Evolutionary conservation across 2,888 invertebrate species (phyloP), one percentile per base, ranked within the genome.

Genomic region (Odontocerum albicorne): DNA sequence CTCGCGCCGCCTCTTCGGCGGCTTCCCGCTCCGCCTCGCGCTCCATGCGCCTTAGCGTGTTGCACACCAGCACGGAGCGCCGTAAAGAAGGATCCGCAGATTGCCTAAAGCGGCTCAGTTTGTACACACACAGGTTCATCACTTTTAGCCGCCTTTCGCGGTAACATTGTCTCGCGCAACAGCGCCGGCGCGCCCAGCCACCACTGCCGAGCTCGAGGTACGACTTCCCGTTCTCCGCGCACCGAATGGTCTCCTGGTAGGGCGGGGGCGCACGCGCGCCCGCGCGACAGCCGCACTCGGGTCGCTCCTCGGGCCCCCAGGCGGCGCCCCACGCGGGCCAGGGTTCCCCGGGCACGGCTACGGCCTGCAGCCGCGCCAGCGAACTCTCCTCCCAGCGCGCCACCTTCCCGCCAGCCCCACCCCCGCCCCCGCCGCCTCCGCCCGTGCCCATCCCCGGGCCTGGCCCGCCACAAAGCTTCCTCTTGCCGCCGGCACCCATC

Each of bases 31-130:
- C 92, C 83, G 95, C 90, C 74, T 95, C 94, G 51, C 88, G 83
- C 73, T 94, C 94, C 67, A 94, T 87, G 70, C 87, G 85, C 69
- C 93, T 86, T 62, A 95, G 72, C 52, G 95, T 94, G 74, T 95
- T 95, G 79, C 93, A 93, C 66, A 96, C 94, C 60, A 96, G 85
- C 68, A 96, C 95, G 42, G 93, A 94, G 60, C 93, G 86, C 65
- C 92, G 84, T 56, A 96, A 77, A 59, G 92, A 91, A 36, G 94
- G 93, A 71, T 95, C 94, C 51, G 92, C 89, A 63, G 90, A 90
- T 72, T 93, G 92, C 50, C 92, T 84, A 67, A 90, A 88, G 65
- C 91, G 83, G 67, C 91, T 90, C 63, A 96, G 77, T 75, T 96
- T 96, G 72, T 90, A 87, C 86, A 95, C 92, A 63, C 93, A 94